Evolutionary conservation across 2,113 vertebrate genomes (phyloP), one percentile per base, ranked within the genome.

Genomic region (Cettia cetti): DNA sequence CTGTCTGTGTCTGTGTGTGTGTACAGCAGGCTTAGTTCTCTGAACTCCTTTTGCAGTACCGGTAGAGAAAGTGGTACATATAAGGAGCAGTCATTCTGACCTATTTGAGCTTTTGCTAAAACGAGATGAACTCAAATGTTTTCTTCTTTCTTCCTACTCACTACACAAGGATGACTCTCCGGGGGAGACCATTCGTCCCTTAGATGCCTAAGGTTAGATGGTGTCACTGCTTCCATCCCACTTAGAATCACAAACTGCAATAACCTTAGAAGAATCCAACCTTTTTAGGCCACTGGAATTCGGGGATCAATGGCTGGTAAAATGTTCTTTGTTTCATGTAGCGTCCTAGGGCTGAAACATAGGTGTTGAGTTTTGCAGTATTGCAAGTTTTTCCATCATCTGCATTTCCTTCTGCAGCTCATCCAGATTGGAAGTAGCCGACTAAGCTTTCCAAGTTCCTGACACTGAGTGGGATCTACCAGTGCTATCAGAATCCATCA

Each of bases 361-460:
- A 3, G 28, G 28, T 50, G 35, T n/a, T 71, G 28, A 53, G 10
- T 72, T 90, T 65, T 65, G 21, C 22, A 26, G 1, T 61, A 37
- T 20, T 14, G 2, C 10, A 79, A 21, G 13, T 37, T 85, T 64
- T 3, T 0, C 2, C 0, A 16, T 44, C 13, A 37, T 35, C 18
- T 75, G 11, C 24, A 12, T 39, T 71, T 66, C 6, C 4, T 3
- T 3, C 26, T 40, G 39, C 12, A 75, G 26, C 23, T 56, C 26
- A 15, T 30, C 0, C 0, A 1, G 16, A 37, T 5, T 1, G 2
- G 30, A 71, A 83, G 11, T 12, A 81, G 19, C 28, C 6, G 0
- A 1, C 11, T 52, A 9, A 8, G 6, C 33, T 1, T 9, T 66
- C 39, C 28, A 47, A 39, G 30, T 9, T 13, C 12, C 8, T 54